Conservation (phyloP, 2,113 vertebrate genomes). For the Barbus barbus region DNA sequence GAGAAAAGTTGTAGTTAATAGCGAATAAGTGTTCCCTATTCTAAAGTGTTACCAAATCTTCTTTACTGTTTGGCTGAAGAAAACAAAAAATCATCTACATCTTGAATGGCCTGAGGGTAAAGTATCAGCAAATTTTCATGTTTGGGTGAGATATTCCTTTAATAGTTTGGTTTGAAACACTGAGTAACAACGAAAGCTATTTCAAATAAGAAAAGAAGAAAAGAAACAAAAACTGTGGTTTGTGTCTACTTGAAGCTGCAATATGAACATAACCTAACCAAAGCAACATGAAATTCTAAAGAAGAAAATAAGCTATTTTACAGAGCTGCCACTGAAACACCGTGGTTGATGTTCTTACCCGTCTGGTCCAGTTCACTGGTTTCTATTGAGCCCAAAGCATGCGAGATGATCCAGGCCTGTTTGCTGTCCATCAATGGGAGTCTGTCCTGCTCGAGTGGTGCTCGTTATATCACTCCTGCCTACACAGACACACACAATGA, state of each 20-base stretch:
- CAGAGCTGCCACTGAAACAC: background rate
- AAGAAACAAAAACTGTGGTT: background rate
- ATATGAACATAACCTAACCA: background rate
- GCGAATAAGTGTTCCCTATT: too few relatives aligned
- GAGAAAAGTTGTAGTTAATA: too few relatives aligned
- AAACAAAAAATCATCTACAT: too few relatives aligned
- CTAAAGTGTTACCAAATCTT: too few relatives aligned
- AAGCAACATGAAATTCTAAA: background rate
- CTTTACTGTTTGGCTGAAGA: too few relatives aligned
- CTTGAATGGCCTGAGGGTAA: too few relatives aligned
- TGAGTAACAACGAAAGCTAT: too few relatives aligned
- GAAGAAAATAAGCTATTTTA: background rate
- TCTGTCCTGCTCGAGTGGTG: constrained; percentile 84
- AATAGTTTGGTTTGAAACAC: too few relatives aligned
- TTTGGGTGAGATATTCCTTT: too few relatives aligned
- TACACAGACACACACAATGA: constrained; percentile 69
- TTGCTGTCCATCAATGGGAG: constrained; percentile 96
- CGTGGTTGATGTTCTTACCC: constrained; percentile 74
- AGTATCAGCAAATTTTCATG: too few relatives aligned
- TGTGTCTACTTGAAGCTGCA: background rate
- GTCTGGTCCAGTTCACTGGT: constrained; percentile 86
- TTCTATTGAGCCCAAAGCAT: constrained; percentile 83
- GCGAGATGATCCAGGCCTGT: constrained; percentile 89
- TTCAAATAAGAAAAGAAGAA: background rate
- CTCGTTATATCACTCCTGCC: constrained; percentile 84